Percentiles rank a stretch among this genome's conserved stretches.
Conservation (phyloP, 2,113 vertebrate genomes). For the Synchiropus splendidus region DNA sequence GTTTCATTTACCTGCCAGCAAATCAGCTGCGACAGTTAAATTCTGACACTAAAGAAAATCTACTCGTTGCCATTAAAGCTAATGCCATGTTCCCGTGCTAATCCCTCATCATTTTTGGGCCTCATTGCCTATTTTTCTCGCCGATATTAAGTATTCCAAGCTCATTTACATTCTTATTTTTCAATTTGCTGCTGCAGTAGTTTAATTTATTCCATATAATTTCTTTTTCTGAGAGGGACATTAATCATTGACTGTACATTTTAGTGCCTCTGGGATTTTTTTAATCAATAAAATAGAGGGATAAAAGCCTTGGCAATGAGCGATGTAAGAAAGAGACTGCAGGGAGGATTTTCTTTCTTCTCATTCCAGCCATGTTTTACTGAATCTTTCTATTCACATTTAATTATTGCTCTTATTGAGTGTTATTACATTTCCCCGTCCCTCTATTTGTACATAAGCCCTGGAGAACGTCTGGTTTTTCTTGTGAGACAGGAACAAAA, state of each 20-base stretch:
- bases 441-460: conserved; percentile 78
- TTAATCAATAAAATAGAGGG: conserved; percentile 90
- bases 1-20: conserved; percentile 70
- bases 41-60: conserved; percentile 71
- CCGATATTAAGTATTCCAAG: conserved; percentile 99
- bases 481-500: conserved; percentile 78
- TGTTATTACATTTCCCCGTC: conserved; percentile 37
- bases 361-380: conserved; percentile 23
- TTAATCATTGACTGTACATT: conserved; percentile 99
- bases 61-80: conserved; percentile 74
- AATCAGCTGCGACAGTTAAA: conserved; percentile 68
- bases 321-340: conserved; percentile 27
- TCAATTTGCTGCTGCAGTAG: conserved; percentile 99
- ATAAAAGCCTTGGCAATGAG: conserved; percentile 56
- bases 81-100: conserved; percentile 77
- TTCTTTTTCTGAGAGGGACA: conserved; percentile 99
- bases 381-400: conserved; percentile 39
- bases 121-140: conserved; percentile 88
- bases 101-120: conserved; percentile 83
- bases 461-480: conserved; percentile 34
- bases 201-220: conserved; percentile 99
- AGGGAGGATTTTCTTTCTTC: conserved; percentile 24
- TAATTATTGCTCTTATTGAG: conserved; percentile 28
- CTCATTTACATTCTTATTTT: conserved; percentile 99
- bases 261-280: conserved; percentile 94